Evolutionary conservation across 2,888 invertebrate genomes (phyloP), one percentile per base, ranked within the genome.

Genomic region (Drosophila barbarae): DNA sequence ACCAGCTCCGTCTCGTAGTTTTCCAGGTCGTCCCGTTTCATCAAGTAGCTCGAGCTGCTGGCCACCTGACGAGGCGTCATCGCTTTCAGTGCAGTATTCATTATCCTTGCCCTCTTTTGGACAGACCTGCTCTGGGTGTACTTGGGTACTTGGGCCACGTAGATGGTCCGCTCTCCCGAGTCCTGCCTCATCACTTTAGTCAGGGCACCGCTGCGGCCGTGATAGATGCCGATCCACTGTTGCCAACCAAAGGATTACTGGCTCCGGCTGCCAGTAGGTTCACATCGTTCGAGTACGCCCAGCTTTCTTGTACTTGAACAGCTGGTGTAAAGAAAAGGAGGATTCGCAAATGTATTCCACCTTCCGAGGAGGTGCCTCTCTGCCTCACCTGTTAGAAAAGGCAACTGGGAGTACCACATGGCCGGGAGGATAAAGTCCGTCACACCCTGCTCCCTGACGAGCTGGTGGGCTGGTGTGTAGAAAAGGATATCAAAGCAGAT

Each of bases 381-480:
- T 13, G 13, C 8, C 83, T 78, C 41, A 87, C 88, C 93, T 73
- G 93, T 93, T 52, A 95, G 88, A 85, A 93, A 95, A 0, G 97
- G 96, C 61, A 95, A 86, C 83, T 95, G 94, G 0, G 95, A 94
- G 79, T 94, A 94, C 96, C 96, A 97, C 89, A 94, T 93, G 0
- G 94, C 92, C 0, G 94, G 91, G 84, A 12, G 93, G 90, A 77
- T 65, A 53, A 89, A 85, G 63, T 89, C 84, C 8, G 72, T 82
- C 10, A 26, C 26, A 6, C 26, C 26, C 26, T 26, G 26, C 26
- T 4, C 26, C 26, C 44, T 28, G 1, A 77, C 68, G 51, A 88
- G 93, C 63, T 91, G 90, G 12, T 93, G 89, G 0, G 93, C 91
- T 0, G 96, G 95, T 7, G 91, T 89, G 77, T 93, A 91, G 89